Conservation (phyloP, 2,113 vertebrate genomes). For the Orycteropus afer region DNA sequence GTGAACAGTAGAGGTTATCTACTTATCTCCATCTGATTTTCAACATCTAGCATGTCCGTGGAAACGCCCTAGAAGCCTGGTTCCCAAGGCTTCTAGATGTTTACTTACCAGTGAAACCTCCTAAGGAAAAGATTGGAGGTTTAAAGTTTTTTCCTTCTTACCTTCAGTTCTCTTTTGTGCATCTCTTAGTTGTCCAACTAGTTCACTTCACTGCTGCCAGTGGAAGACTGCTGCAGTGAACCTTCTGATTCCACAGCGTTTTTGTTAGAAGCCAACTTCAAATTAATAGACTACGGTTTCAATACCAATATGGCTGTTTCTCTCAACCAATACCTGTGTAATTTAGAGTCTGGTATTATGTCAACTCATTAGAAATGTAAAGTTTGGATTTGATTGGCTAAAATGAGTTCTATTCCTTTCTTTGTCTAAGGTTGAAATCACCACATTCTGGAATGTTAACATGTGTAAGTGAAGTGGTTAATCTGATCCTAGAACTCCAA, state of each 20-base stretch:
- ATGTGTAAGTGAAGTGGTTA: neutral
- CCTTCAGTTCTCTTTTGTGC: constrained; percentile 73
- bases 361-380: neutral
- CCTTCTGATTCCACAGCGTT: neutral
- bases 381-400: constrained; percentile 22
- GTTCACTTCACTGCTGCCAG: neutral
- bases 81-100: neutral
- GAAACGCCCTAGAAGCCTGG: neutral
- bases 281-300: neutral
- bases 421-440: constrained; percentile 37
- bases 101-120: neutral
- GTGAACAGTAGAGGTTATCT: neutral
- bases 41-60: neutral
- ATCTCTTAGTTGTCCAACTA: constrained; percentile 17
- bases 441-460: constrained; percentile 42
- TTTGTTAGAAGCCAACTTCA: neutral
- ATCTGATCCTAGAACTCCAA: neutral
- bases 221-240: neutral
- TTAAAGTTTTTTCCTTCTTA: constrained; percentile 39
- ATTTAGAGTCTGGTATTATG: neutral
- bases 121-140: neutral
- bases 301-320: neutral
- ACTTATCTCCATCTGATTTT: neutral
- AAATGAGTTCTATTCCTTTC: neutral
- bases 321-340: neutral